Conservation (phyloP, 1,140 invertebrate genomes). For the Melitaea cinxia region DNA sequence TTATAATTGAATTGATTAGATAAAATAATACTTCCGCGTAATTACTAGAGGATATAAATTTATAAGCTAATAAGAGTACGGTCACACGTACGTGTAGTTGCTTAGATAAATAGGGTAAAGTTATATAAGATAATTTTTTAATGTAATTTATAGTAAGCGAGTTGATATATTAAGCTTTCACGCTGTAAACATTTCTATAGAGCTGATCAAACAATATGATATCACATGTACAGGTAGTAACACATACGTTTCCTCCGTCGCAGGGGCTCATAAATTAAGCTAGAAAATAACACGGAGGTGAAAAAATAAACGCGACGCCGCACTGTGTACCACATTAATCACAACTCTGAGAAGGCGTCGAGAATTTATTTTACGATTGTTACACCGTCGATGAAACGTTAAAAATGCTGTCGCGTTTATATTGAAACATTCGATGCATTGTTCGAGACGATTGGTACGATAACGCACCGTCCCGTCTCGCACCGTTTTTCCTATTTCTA, state of each 20-base stretch:
- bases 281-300: conserved; percentile 69
- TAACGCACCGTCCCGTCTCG: conserved; percentile 60
- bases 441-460: conserved; percentile 72
- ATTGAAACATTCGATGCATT: conserved; percentile 79
- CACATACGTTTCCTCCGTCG: conserved; percentile 35
- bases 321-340: conserved; percentile 77
- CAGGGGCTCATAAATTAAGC: conserved; percentile 66
- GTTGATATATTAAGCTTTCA: not conserved
- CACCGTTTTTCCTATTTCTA: conserved; percentile 54
- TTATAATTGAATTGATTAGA: no score
- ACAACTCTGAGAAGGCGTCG: conserved; percentile 76
- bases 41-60: no score
- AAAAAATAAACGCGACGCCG: conserved; percentile 72
- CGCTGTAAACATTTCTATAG: conserved; percentile 1
- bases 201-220: conserved; percentile 40
- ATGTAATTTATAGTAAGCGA: not conserved
- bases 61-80: no score
- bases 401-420: conserved; percentile 78
- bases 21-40: no score
- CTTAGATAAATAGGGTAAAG: no score
- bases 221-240: conserved; percentile 39
- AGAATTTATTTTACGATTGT: conserved; percentile 81
- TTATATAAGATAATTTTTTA: not conserved
- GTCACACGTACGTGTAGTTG: no score
- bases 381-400: conserved; percentile 78